Base-by-base conservation (phyloP, 1,140 invertebrate genomes). In the Aleiodes sp. region DNA sequence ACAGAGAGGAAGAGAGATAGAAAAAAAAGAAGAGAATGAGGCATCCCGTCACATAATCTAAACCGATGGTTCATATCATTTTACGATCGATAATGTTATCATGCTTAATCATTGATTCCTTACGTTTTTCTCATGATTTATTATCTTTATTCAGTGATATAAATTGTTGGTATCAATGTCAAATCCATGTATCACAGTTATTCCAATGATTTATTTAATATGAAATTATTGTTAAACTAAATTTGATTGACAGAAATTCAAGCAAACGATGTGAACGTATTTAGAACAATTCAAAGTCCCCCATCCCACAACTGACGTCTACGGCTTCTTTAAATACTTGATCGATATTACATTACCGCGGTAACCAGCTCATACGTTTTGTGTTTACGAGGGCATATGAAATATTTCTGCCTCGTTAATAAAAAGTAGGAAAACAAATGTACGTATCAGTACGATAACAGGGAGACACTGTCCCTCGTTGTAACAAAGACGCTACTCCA, bases 271-370 rank as follows among this genome's bases (percentile, higher is more conserved):
- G n/a, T n/a, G n/a, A n/a, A n/a, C n/a, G n/a, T n/a, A n/a, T n/a
- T n/a, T n/a, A n/a, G n/a, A n/a, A n/a, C 31, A 35, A 6, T 35
- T 10, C 4, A 35, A 35, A 35, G 31, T 10, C 31, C 4, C 31
- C 31, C 10, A 10, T 35, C 10, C 31, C 31, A 52, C 39, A 41
- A 41, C 4, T 24, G 21, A 16, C 69, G 68, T 63, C 62, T 79
- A 79, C 63, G 80, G 80, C 73, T 81, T 79, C 80, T 73, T 70
- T 76, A 80, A 77, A 72, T 46, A 62, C 73, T 77, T 79, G 76
- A 80, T 81, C 80, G 73, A 81, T 82, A 82, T 73, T 59, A 56
- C 28, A 41, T 66, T 76, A 73, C 75, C 71, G 39, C 39, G 64
- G 24, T 41, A 26, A 61, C 43, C 43, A 26, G 29, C 16, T 57